Evolutionary conservation across 1,140 invertebrate genomes (phyloP), one percentile per base, ranked within the genome.

Genomic region (Helicoverpa armigera): DNA sequence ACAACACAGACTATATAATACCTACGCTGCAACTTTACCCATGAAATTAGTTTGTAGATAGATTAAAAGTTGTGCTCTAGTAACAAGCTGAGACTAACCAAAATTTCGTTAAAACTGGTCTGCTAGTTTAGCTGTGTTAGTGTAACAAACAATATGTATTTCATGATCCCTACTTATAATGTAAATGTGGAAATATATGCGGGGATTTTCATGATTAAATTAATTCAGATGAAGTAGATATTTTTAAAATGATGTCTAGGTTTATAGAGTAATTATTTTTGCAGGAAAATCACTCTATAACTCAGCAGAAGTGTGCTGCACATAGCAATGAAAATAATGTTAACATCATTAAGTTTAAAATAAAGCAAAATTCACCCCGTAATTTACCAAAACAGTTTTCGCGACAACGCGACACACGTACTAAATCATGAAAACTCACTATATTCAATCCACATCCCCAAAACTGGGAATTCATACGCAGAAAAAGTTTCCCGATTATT

Each of bases 401-500:
- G 53, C 16, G 14, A 35, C 7, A 35, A 35, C 35, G 3, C 7
- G 35, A 35, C 35, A 35, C 60, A 58, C 14, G 14, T 54, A 23
- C 1, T 23, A 54, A 60, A 31, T 29, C 12, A 23, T 61, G 7
- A 23, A 23, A 61, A 7, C 35, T 35, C 35, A 35, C 35, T 35
- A 35, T 43, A 14, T 7, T 65, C 9, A 13, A 60, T 31, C 61
- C 31, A 43, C 35, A 65, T 65, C 14, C 14, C 35, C 13, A 3
- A 70, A 70, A 54, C 18, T 18, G 18, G 43, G 65, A 60, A 73
- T 73, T 73, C 70, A 58, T 29, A 56, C 70, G 65, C 48, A 63
- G 50, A 67, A 77, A 77, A 77, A 67, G 11, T 65, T 65, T 67
- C 50, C 50, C 74, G 73, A 75, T 75, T 77, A 77, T 77, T 77